Evolutionary conservation across 2,113 vertebrate genomes (phyloP), one percentile per base, ranked within the genome.

Genomic region (Equus przewalskii): DNA sequence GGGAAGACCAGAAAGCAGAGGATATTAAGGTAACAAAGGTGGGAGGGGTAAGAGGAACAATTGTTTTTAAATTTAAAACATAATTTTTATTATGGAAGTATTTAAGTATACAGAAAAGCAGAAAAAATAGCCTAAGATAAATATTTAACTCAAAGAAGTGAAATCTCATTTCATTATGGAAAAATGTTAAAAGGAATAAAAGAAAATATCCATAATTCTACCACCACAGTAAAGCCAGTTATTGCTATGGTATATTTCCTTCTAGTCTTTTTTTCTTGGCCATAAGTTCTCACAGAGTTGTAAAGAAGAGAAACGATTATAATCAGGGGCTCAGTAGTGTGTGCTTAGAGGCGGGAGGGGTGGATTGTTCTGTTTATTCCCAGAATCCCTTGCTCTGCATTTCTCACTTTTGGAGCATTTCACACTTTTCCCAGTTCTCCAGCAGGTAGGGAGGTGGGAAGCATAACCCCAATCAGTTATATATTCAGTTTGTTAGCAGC

Each of bases 131-230:
- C 15, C 79, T 60, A 73, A 79, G 49, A 58, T 67, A 79, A 84
- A 60, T 6, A 51, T 67, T 72, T 69, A 49, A 76, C 6, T 58
- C 65, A 19, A 93, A 85, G 58, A 60, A n/a, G 49, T 28, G 44
- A 89, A 89, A 67, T 28, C 36, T 44, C n/a, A 93, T 79, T 89
- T 84, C 10, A 89, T 69, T 67, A 86, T 46, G 65, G 51, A 93
- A 73, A 85, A 81, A 2, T n/a, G 33, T 28, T 46, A 26, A 91
- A 46, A 49, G 54, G 56, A 85, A 94, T 79, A 36, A 90, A 91
- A 80, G 93, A 80, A 94, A 81, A 60, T 28, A 60, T 26, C 81
- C 67, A 33, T 75, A 65, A 94, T 67, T 28, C 46, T n/a, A 67
- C 46, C 64, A 80, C 33, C 82, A 44, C 41, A 49, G 21, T 26